Base-by-base conservation (phyloP, 1,140 invertebrate genomes). In the Metopolophium dirhodum region DNA sequence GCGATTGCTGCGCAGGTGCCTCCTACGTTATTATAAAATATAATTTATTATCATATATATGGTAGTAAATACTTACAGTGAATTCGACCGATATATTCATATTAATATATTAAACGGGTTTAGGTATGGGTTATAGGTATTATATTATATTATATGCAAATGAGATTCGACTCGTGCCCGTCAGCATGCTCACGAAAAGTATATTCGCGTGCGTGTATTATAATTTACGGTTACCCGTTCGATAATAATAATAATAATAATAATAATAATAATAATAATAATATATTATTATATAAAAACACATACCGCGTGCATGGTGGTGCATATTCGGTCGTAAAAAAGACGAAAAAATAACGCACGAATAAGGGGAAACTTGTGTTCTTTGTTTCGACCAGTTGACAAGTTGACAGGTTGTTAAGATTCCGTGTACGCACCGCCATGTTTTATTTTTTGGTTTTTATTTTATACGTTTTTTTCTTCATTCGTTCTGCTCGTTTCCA, bases 321-420 rank as follows among this genome's bases (percentile, higher is more conserved):
- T 85, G 83, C 37, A 41, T 85, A 26, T 85, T 11, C 35, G 35
- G 83, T 85, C 83, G 83, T 85, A 45, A 85, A 85, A 47, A 30
- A 89, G 20, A 18, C 87, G 87, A 87, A 30, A 47, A n/a, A 51
- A 51, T 51, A 51, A 88, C n/a, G 49, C 49, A 88, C n/a, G n/a
- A 26, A 41, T 41, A 41, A 85, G 23, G n/a, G 82, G 83, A 85
- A 93, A 51, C 45, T 51, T 49, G 82, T 85, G 41, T 93, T 93
- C 82, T 93, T 93, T 93, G 91, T 93, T 85, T 86, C 82, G 49
- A 22, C 26, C 77, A 35, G 77, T 93, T 86, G 91, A 93, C 91
- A 93, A 93, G 91, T 93, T 93, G 91, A 93, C 91, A 41, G 77
- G 91, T 85, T 54, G 91, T 54, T 86, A 41, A 85, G 47, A 93